These are phyloP conservation scores for Pogoniulus pusillus DNA, from an alignment of 2,797 vertebrate species.

Conservation along the genomic window DNA sequence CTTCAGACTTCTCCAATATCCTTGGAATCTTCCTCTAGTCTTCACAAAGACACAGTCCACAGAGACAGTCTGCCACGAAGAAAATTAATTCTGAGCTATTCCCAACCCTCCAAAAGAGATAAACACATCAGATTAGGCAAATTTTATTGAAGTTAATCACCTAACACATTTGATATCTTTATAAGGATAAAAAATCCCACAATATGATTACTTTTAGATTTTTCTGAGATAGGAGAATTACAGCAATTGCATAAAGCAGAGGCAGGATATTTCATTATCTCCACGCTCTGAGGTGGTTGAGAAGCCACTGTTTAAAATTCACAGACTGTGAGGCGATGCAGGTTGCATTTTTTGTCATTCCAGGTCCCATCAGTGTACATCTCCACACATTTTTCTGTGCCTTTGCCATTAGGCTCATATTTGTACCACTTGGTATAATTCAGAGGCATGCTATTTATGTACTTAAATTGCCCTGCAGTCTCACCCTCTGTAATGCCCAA, in stretches of 20 bases:
- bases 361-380: conserved; percentile 76
- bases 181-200: background rate
- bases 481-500: conserved; percentile 66
- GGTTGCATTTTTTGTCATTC: conserved; percentile 73
- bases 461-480: conserved; percentile 42
- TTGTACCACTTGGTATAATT: conserved; percentile 74
- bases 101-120: background rate
- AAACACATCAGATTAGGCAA: background rate
- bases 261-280: background rate
- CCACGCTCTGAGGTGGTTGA: background rate
- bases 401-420: conserved; percentile 68
- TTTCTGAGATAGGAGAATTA: background rate
- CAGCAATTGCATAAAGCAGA: background rate
- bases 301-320: conserved; percentile 64
- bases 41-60: background rate
- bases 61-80: background rate
- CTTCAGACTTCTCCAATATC: background rate
- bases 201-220: background rate
- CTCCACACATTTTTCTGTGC: conserved; percentile 76
- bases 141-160: conserved; percentile 27
- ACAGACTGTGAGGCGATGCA: conserved; percentile 70
- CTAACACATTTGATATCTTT: background rate
- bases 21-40: background rate
- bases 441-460: conserved; percentile 43
- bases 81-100: background rate